Evolutionary conservation across 2,797 vertebrate species (phyloP).

Genomic region (Rhabdophis nuchalis): DNA sequence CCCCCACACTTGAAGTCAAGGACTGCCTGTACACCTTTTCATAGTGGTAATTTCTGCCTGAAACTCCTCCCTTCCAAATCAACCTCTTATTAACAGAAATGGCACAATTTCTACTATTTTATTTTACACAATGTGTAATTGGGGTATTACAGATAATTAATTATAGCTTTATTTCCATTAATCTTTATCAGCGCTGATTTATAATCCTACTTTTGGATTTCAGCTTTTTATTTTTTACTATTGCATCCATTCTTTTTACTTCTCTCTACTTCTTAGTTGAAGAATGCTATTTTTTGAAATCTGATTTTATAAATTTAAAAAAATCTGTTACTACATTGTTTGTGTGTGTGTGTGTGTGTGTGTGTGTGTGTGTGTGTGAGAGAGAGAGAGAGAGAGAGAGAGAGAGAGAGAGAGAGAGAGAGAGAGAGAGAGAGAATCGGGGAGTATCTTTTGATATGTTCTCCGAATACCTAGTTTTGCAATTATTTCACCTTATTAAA

Average conservation of each 20-base stretch:
- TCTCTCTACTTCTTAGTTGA: not conserved
- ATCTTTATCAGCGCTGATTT: not conserved
- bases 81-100: not conserved
- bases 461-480: not conserved
- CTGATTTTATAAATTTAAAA: not conserved
- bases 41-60: not conserved
- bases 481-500: not conserved
- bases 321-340: too few species aligned
- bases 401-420: not conserved
- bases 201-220: not conserved
- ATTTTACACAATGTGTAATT: not conserved
- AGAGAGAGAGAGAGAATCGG: not conserved
- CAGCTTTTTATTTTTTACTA: not conserved
- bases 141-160: not conserved
- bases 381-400: too few species aligned
- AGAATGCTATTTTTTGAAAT: not conserved
- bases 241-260: not conserved
- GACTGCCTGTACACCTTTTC: not conserved
- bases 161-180: not conserved
- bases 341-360: too few species aligned
- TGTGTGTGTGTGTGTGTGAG: too few species aligned
- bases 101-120: not conserved
- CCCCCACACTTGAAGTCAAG: too few species aligned
- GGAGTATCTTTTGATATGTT: not conserved
- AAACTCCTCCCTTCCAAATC: not conserved